Conservation (phyloP, 2,888 invertebrate species). For the Chrysodeixis includens region DNA sequence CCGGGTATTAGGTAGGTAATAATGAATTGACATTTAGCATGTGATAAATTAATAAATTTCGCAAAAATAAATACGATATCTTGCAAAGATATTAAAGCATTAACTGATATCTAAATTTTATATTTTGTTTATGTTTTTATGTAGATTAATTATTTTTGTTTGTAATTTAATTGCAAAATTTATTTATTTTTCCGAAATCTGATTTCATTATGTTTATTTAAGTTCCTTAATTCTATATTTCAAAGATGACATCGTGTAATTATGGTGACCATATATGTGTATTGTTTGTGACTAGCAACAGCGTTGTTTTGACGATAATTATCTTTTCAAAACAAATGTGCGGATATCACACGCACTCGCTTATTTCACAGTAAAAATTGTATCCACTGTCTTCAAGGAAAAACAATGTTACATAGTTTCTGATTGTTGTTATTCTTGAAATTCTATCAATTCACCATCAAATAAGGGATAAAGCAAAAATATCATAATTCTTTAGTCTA, state of each 20-base stretch:
- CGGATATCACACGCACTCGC: constrained; percentile 12
- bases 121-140: not conserved
- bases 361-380: not conserved
- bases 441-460: not conserved
- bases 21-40: constrained; percentile 47
- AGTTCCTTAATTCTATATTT: constrained; percentile 9
- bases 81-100: constrained; percentile 23
- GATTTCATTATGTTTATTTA: constrained; percentile 14
- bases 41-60: constrained; percentile 46
- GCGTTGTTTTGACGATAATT: constrained; percentile 19
- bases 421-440: not conserved
- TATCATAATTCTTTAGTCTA: not conserved
- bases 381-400: not conserved
- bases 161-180: constrained; percentile 18
- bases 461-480: not conserved
- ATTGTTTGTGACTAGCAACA: constrained; percentile 29
- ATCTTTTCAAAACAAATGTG: constrained; percentile 21
- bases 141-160: constrained; percentile 8
- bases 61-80: constrained; percentile 22
- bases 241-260: constrained; percentile 12
- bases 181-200: constrained; percentile 26
- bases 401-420: not conserved
- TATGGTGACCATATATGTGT: constrained; percentile 8
- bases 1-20: constrained; percentile 52
- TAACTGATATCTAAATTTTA: not conserved